A percentile compares a stretch with the other conserved stretches of the same genome.
Evolutionary conservation across 2,797 vertebrate genomes (phyloP).

Genomic region (Leuciscus waleckii): DNA sequence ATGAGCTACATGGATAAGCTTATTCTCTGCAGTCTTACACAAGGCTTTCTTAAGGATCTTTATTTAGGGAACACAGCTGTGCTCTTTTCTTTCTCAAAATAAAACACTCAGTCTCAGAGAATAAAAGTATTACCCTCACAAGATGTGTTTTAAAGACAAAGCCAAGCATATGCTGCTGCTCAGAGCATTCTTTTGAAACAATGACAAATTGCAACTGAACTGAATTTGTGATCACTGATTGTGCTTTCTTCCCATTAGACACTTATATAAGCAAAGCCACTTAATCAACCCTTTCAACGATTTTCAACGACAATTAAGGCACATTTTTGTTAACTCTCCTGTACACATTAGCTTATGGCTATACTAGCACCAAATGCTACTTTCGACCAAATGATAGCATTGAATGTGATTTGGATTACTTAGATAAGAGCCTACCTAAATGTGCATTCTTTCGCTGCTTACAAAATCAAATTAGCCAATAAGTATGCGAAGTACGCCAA

Average conservation of each 20-base stretch:
- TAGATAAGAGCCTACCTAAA: not conserved
- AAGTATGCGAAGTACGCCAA: not conserved
- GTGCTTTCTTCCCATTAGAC: slow-evolving; percentile 13
- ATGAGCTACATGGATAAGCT: not conserved
- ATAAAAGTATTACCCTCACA: slow-evolving; percentile 37
- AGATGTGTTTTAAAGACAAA: slow-evolving; percentile 30
- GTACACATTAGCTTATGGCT: not conserved
- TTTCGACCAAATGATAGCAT: not conserved
- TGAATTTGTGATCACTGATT: slow-evolving; percentile 4
- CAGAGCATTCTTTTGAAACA: slow-evolving; percentile 24
- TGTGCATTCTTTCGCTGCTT: not conserved
- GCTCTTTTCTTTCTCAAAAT: slow-evolving; percentile 26
- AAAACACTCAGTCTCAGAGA: slow-evolving; percentile 12
- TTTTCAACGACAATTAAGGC: slow-evolving; percentile 20
- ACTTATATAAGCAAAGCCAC: not conserved
- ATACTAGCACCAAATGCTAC: not conserved
- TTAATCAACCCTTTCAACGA: slow-evolving; percentile 17
- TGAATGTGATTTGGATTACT: not conserved
- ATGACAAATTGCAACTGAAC: slow-evolving; percentile 1
- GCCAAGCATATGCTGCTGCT: slow-evolving; percentile 15
- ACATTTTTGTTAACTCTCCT: slow-evolving; percentile 14
- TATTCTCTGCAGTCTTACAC: slow-evolving; percentile 15
- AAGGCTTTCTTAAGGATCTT: slow-evolving; percentile 27
- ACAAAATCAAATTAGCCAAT: not conserved
- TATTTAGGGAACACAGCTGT: slow-evolving; percentile 40